These are phyloP conservation scores for Tetrax tetrax DNA, from an alignment of 2,113 vertebrate genomes.

Conservation along the genomic window DNA sequence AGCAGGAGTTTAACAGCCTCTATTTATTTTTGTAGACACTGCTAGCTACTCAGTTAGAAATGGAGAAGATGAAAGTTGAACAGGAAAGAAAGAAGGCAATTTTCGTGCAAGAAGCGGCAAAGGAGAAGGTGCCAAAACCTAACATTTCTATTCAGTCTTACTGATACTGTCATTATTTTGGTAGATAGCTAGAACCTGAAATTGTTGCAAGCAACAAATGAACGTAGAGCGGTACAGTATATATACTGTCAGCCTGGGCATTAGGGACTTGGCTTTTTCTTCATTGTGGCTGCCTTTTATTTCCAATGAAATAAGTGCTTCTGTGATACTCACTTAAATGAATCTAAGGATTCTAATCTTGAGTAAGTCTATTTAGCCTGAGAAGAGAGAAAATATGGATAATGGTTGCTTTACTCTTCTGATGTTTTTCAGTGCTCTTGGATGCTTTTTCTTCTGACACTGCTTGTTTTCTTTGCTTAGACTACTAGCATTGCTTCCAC, in stretches of 20 bases:
- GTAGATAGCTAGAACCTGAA: not conserved
- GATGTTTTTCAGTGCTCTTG: not conserved
- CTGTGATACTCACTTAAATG: not conserved
- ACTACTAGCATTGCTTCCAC: not conserved
- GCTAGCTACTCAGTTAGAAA: slow-evolving; percentile 92
- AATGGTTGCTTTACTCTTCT: not conserved
- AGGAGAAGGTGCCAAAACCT: slow-evolving; percentile 86
- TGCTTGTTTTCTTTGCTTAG: not conserved
- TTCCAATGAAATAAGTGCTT: not conserved
- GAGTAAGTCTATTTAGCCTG: not conserved
- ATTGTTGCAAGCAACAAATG: not conserved
- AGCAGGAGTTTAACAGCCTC: not conserved
- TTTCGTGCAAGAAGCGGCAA: slow-evolving; percentile 90
- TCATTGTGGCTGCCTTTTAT: not conserved
- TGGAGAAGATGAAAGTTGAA: slow-evolving; percentile 98
- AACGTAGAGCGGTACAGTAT: not conserved
- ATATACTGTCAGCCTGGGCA: not conserved
- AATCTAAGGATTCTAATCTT: not conserved
- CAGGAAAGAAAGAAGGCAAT: slow-evolving; percentile 95
- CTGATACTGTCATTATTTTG: not conserved
- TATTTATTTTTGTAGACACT: slow-evolving; percentile 76
- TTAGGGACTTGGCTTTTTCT: not conserved
- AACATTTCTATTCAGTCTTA: not conserved
- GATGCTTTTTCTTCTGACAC: not conserved
- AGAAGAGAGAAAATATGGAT: not conserved